A percentile compares a stretch with the other conserved stretches of the same genome.
These are phyloP conservation scores for Epirrita christyi DNA, from an alignment of 2,888 invertebrate species.

Conservation along the genomic window DNA sequence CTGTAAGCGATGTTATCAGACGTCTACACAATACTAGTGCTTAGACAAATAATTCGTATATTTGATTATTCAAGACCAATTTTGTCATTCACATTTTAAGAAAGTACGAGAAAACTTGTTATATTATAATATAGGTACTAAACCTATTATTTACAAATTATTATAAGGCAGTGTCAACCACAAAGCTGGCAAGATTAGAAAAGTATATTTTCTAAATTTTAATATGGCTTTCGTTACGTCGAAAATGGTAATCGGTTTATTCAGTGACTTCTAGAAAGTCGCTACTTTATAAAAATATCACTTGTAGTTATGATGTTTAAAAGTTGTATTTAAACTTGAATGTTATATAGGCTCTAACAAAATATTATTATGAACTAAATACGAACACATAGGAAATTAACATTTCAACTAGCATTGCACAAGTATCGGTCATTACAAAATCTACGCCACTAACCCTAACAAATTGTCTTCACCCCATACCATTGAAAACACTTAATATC, in stretches of 20 bases:
- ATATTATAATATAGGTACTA: slow-evolving; percentile 42
- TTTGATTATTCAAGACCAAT: slow-evolving; percentile 8
- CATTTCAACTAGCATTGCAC: slow-evolving; percentile 62
- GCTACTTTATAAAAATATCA: slow-evolving; percentile 26
- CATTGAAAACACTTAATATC: slow-evolving; percentile 83
- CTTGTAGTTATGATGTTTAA: slow-evolving; percentile 35
- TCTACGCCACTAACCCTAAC: slow-evolving; percentile 53
- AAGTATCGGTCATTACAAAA: slow-evolving; percentile 48
- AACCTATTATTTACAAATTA: slow-evolving; percentile 76
- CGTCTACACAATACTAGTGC: slow-evolving; percentile 71
- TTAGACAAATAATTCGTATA: slow-evolving; percentile 28
- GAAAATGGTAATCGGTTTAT: slow-evolving; percentile 61
- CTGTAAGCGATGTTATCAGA: slow-evolving; percentile 74
- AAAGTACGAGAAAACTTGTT: no score
- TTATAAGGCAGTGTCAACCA: slow-evolving; percentile 78
- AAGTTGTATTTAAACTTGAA: slow-evolving; percentile 27
- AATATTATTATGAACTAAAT: slow-evolving; percentile 50
- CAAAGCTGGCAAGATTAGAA: slow-evolving; percentile 83
- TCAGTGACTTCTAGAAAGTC: slow-evolving; percentile 28
- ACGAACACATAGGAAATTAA: slow-evolving; percentile 67
- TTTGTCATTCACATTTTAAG: no score
- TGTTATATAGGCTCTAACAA: slow-evolving; percentile 9
- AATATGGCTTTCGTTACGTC: slow-evolving; percentile 80
- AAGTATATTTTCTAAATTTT: slow-evolving; percentile 77
- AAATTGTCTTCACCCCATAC: slow-evolving; percentile 61